Base-by-base conservation (phyloP, 1,140 invertebrate genomes). In the Hylaeus anthracinus region DNA sequence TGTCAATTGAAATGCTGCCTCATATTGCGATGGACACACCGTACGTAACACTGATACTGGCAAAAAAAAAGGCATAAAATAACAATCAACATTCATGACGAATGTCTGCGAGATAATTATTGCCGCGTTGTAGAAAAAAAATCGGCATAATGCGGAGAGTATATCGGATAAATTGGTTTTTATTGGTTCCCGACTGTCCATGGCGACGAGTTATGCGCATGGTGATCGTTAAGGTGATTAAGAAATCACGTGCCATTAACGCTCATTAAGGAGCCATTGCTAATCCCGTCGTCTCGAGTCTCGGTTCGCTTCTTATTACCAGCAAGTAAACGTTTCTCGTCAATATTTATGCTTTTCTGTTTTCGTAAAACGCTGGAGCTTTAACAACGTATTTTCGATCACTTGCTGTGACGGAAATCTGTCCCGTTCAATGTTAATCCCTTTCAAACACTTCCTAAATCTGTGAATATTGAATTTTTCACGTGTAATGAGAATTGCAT, bases 241-340 rank as follows among this genome's bases (percentile, higher is more conserved):
- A 85, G 75, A 79, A 82, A 85, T 86, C 71, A 79, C 53, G 58
- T 86, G 74, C 61, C 63, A 86, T 85, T 86, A 85, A 82, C 75
- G 79, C 66, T 86, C 83, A 75, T 86, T 76, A 85, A 60, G 58
- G 81, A 85, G 64, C 73, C 74, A 51, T 71, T 37, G 61, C 67
- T 85, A 75, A 85, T 85, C 53, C 70, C 12, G 5, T 61, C 66
- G 56, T 74, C 64, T 66, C 74, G 12, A 53, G 43, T 26, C 53
- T 4, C 64, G 0, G 37, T 55, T 66, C 60, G 15, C 53, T 74
- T 51, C 53, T 65, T 71, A 14, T 77, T 77, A 77, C 60, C 66
- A 26, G 65, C n/a, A 67, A 45, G 45, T 43, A 43, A 51, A 14
- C n/a, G 26, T 55, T 70, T 45, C 6, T 60, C 58, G 39, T n/a